Evolutionary conservation across 2,888 invertebrate genomes (phyloP).

Genomic region (Eledone cirrhosa): DNA sequence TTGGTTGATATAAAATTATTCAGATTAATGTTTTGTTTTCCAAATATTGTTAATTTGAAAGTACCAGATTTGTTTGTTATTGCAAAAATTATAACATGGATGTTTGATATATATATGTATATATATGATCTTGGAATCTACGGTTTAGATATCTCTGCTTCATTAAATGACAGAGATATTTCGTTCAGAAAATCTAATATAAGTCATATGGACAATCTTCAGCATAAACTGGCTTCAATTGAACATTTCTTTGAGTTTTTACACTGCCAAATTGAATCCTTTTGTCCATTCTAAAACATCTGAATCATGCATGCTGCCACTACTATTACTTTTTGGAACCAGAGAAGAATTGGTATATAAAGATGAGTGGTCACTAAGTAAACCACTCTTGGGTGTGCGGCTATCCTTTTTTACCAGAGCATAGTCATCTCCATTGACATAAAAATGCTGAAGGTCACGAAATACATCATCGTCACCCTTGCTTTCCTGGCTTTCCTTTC

Average conservation of each 20-base stretch:
- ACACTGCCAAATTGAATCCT: slow-evolving; percentile 24
- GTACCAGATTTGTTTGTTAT: too few species aligned
- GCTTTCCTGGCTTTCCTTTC: background rate
- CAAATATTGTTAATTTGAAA: too few species aligned
- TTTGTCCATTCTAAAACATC: slow-evolving; percentile 27
- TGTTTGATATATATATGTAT: too few species aligned
- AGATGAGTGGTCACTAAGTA: background rate
- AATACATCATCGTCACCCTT: slow-evolving; percentile 23
- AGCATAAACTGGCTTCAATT: too few species aligned
- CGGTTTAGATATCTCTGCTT: too few species aligned
- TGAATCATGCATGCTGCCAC: slow-evolving; percentile 16
- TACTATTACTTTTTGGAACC: slow-evolving; percentile 10
- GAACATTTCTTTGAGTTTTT: background rate
- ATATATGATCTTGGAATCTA: too few species aligned
- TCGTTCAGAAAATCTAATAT: too few species aligned
- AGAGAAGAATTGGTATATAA: slow-evolving; percentile 5
- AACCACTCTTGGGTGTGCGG: background rate
- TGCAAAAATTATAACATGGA: too few species aligned
- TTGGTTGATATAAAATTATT: too few species aligned
- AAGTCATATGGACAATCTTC: too few species aligned
- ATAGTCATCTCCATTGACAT: slow-evolving; percentile 24
- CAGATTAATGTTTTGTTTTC: too few species aligned
- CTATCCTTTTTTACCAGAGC: slow-evolving; percentile 19
- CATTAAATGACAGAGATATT: too few species aligned
- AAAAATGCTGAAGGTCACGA: slow-evolving; percentile 13